Evolutionary conservation across 1,140 invertebrate genomes (phyloP).

Genomic region (Berghia stephanieae): DNA sequence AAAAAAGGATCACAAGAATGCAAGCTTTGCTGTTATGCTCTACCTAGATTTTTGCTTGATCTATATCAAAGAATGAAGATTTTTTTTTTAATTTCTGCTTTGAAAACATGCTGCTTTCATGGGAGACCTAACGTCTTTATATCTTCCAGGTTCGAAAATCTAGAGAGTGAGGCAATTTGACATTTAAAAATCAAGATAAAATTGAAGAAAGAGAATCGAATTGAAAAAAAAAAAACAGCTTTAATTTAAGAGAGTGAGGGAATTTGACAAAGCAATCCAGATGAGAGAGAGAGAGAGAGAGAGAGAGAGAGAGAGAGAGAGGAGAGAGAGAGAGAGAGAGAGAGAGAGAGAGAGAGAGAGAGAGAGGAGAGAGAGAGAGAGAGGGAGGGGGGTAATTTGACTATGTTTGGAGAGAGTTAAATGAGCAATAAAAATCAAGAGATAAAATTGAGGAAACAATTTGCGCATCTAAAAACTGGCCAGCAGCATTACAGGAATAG

Average conservation of each 20-base stretch:
- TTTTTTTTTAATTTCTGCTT: background rate
- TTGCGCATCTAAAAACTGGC: background rate
- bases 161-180: background rate
- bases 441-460: background rate
- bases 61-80: background rate
- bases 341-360: background rate
- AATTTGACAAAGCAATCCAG: background rate
- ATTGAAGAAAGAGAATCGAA: background rate
- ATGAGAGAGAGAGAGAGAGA: background rate
- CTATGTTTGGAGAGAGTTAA: too few relatives aligned
- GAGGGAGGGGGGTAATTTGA: too few relatives aligned
- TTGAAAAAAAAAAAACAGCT: background rate
- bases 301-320: too few relatives aligned
- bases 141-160: background rate
- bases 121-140: background rate
- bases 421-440: too few relatives aligned
- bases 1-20: too few relatives aligned
- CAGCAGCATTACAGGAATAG: too few relatives aligned
- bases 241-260: background rate
- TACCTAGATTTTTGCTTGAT: too few relatives aligned
- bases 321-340: background rate
- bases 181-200: background rate
- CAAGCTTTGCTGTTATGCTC: too few relatives aligned
- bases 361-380: background rate
- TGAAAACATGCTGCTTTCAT: background rate